Conservation (phyloP, 2,113 vertebrate species). For the Hystrix brachyura region DNA sequence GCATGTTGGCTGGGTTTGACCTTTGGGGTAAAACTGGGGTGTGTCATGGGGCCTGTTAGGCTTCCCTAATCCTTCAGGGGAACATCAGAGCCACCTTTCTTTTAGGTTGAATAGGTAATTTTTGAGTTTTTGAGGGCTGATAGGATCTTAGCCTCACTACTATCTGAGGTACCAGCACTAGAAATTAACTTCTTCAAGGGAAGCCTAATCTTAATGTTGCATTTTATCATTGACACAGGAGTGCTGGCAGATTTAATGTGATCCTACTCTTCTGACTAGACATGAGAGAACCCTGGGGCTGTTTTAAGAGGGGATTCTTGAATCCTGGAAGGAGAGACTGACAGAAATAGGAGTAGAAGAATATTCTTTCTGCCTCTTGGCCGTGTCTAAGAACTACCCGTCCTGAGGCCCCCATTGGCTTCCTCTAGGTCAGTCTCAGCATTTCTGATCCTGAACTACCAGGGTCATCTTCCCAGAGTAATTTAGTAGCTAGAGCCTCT, state of each 20-base stretch:
- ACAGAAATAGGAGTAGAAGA: background rate
- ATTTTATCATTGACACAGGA: background rate
- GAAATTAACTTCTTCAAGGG: slow-evolving; percentile 2
- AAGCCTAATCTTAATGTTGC: background rate
- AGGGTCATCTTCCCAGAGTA: background rate
- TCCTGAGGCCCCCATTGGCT: background rate
- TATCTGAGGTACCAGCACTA: background rate
- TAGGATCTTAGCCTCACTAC: background rate
- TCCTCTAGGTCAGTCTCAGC: background rate
- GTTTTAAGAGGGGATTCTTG: background rate
- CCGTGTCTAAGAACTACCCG: background rate
- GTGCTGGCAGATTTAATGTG: background rate
- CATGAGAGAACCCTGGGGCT: background rate
- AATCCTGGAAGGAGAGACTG: background rate
- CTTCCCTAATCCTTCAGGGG: background rate
- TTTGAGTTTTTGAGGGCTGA: background rate
- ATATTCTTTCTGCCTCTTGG: background rate
- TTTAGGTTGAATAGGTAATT: background rate
- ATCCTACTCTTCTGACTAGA: background rate
- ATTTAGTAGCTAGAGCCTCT: background rate
- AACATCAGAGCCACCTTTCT: background rate
- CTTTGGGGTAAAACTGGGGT: background rate
- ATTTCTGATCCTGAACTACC: background rate
- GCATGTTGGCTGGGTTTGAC: background rate
- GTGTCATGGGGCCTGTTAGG: background rate